Evolutionary conservation across 2,888 invertebrate species (phyloP).

Genomic region (Luffia ferchaultella): DNA sequence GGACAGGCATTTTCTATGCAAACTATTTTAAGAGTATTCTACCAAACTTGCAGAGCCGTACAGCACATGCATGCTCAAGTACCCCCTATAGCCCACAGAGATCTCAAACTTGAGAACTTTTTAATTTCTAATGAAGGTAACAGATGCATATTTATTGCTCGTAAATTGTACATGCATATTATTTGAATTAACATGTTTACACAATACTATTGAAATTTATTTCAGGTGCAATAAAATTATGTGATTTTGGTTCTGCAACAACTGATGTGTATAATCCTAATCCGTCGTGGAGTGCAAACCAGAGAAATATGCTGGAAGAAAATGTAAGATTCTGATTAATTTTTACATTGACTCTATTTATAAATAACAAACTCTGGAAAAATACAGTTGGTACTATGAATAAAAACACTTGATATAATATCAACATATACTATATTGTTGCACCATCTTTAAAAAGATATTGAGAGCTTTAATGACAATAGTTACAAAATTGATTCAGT

Average conservation of each 20-base stretch:
- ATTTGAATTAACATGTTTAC: neutral
- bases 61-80: constrained; percentile 92
- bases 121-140: constrained; percentile 86
- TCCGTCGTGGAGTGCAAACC: constrained; percentile 90
- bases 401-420: too few relatives aligned
- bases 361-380: too few relatives aligned
- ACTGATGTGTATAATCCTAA: constrained; percentile 84
- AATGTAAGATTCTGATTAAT: constrained; percentile 68
- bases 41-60: constrained; percentile 90
- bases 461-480: too few relatives aligned
- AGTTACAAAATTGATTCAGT: too few relatives aligned
- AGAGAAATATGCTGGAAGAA: constrained; percentile 91
- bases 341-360: too few relatives aligned
- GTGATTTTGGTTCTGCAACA: constrained; percentile 97
- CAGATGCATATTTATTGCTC: too few relatives aligned
- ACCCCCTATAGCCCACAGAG: constrained; percentile 93
- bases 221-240: constrained; percentile 81
- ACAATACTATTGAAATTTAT: too few relatives aligned
- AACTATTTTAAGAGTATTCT: constrained; percentile 84
- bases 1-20: constrained; percentile 70
- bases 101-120: constrained; percentile 96
- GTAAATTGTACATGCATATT: neutral
- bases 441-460: too few relatives aligned
- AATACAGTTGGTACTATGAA: too few relatives aligned
- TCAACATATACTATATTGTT: too few relatives aligned